These are phyloP conservation scores for Zoanthus gigantus DNA, from an alignment of 92 coral and sea anemone species.

Conservation along the genomic window DNA sequence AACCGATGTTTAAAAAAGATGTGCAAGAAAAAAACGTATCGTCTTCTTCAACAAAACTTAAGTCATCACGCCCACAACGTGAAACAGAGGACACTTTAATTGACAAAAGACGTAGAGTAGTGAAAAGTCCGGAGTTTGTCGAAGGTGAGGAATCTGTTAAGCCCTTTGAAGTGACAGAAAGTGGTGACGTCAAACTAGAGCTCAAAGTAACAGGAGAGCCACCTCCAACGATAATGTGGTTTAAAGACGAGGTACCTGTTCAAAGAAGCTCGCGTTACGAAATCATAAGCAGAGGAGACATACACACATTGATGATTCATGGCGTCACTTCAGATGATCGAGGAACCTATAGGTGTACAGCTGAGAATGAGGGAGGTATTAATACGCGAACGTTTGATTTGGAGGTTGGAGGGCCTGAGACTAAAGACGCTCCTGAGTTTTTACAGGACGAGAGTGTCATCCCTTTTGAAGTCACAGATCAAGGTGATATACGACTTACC, in stretches of 20 bases:
- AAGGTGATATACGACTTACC: constrained; percentile 67
- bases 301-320: constrained; percentile 71
- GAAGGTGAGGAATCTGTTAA: constrained; percentile 44
- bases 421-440: constrained; percentile 59
- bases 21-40: constrained; percentile 48
- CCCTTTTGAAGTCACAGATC: constrained; percentile 73
- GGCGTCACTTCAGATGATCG: constrained; percentile 81
- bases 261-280: constrained; percentile 50
- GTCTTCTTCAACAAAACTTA: constrained; percentile 32
- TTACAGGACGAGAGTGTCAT: constrained; percentile 70
- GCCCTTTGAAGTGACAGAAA: constrained; percentile 48
- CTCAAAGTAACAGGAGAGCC: constrained; percentile 62
- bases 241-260: constrained; percentile 51
- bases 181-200: constrained; percentile 59
- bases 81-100: not conserved
- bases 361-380: constrained; percentile 59
- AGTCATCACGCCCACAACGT: constrained; percentile 15
- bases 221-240: constrained; percentile 58
- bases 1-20: constrained; percentile 57
- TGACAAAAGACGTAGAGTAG: constrained; percentile 33
- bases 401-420: constrained; percentile 59
- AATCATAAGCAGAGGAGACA: constrained; percentile 60
- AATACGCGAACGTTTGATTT: constrained; percentile 56
- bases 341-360: constrained; percentile 68
- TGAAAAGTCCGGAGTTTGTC: constrained; percentile 37